phyloP scores from a whole-genome alignment of 2,113 vertebrate genomes.

The Sturnira hondurensis region DNA sequence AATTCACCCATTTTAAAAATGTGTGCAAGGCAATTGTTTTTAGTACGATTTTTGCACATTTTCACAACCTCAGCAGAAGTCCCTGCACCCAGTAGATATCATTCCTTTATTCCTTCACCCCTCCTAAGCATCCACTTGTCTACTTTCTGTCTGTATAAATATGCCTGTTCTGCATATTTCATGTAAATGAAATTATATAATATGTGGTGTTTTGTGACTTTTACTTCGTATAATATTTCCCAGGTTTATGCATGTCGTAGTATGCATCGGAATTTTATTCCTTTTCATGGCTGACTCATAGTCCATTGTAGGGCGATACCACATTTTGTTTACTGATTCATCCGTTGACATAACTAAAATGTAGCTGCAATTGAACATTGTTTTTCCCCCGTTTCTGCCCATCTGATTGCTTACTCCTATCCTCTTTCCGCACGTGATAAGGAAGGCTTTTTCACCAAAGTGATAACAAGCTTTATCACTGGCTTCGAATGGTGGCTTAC shows the following conservation, averaged over 20 bases:
- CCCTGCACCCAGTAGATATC: background rate
- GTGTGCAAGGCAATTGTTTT: background rate
- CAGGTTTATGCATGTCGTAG: background rate
- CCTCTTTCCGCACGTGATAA: background rate
- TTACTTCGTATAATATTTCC: background rate
- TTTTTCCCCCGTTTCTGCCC: background rate
- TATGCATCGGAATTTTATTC: background rate
- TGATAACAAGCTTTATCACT: background rate
- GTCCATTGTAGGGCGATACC: background rate
- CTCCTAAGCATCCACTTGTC: background rate
- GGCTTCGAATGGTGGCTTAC: background rate
- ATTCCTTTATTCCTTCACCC: no score
- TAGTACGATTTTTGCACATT: background rate
- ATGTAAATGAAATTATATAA: background rate
- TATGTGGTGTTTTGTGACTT: background rate
- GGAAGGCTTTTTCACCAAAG: background rate
- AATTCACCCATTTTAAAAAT: background rate
- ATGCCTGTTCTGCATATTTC: background rate
- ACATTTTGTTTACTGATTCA: background rate
- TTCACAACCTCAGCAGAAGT: background rate
- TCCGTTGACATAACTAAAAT: background rate
- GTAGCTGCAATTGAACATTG: background rate
- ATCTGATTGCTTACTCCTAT: background rate
- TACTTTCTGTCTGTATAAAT: background rate
- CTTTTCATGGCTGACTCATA: background rate